These are phyloP conservation scores for Octodonta nipae DNA, from an alignment of 2,888 invertebrate genomes.

Conservation along the genomic window DNA sequence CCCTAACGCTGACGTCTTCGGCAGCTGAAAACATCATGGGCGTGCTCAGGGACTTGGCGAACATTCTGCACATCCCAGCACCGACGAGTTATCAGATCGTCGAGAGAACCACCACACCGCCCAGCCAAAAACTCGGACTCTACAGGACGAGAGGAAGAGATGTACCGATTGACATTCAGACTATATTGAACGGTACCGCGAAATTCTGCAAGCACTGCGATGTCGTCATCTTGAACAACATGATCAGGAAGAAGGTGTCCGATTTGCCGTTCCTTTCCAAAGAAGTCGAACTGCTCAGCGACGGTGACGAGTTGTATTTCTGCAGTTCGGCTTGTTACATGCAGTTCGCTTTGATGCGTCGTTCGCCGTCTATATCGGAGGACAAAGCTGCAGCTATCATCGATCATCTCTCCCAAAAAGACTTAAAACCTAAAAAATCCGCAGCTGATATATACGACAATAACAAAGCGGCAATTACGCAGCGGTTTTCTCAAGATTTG, in stretches of 20 bases:
- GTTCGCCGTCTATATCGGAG: constrained; percentile 42
- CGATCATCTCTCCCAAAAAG: constrained; percentile 41
- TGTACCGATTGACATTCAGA: constrained; percentile 77
- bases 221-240: constrained; percentile 72
- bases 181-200: constrained; percentile 75
- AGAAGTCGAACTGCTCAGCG: constrained; percentile 43
- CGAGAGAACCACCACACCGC: constrained; percentile 65
- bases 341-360: constrained; percentile 61
- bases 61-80: constrained; percentile 79
- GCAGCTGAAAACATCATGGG: constrained; percentile 93
- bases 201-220: constrained; percentile 90
- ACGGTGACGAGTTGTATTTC: constrained; percentile 63
- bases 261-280: constrained; percentile 63
- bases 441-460: too few relatives aligned
- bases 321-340: constrained; percentile 82
- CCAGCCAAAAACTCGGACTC: constrained; percentile 65
- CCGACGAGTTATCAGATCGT: constrained; percentile 82
- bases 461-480: constrained; percentile 31
- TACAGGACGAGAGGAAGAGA: constrained; percentile 72
- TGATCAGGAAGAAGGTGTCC: constrained; percentile 64
- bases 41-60: constrained; percentile 81
- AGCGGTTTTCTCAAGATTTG: constrained; percentile 40
- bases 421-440: constrained; percentile 38
- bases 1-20: constrained; percentile 80
- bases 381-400: constrained; percentile 49